These are phyloP conservation scores for Chymomyza fuscimana DNA, from an alignment of 2,888 invertebrate genomes.

Conservation along the genomic window DNA sequence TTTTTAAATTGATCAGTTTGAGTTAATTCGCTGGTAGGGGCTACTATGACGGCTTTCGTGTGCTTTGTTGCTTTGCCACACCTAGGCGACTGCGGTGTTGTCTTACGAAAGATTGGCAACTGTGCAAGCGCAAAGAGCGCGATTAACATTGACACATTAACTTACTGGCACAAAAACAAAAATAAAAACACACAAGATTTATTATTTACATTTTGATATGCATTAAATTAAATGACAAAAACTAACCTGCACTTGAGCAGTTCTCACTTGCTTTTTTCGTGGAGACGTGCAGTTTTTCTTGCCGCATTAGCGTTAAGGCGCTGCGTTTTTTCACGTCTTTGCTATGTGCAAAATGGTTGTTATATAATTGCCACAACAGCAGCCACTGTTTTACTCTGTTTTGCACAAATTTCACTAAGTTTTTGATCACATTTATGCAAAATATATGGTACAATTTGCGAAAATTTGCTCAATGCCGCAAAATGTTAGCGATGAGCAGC, in stretches of 20 bases:
- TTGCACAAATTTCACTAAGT: not conserved
- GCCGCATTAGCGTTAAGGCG: not conserved
- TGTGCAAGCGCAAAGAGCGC: slow-evolving; percentile 71
- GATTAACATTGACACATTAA: slow-evolving; percentile 74
- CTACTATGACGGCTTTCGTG: slow-evolving; percentile 20
- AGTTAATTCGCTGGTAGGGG: slow-evolving; percentile 33
- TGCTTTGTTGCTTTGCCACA: slow-evolving; percentile 63
- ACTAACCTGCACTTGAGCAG: slow-evolving; percentile 61
- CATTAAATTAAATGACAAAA: slow-evolving; percentile 29
- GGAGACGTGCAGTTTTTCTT: not conserved
- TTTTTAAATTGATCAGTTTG: slow-evolving; percentile 26
- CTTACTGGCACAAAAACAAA: slow-evolving; percentile 40
- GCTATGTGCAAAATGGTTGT: not conserved
- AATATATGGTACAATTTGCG: slow-evolving; percentile 43
- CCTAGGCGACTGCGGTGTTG: slow-evolving; percentile 52
- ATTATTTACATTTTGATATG: slow-evolving; percentile 38
- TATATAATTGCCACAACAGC: not conserved
- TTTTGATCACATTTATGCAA: not conserved
- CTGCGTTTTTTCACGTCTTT: not conserved
- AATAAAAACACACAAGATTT: slow-evolving; percentile 24
- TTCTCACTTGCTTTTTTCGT: slow-evolving; percentile 20
- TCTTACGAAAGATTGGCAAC: slow-evolving; percentile 61
- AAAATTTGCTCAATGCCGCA: slow-evolving; percentile 58
- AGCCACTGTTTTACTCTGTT: not conserved
- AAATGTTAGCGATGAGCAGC: slow-evolving; percentile 61